Conservation (phyloP, 2,888 invertebrate species). For the Chrysolina haemoptera region DNA sequence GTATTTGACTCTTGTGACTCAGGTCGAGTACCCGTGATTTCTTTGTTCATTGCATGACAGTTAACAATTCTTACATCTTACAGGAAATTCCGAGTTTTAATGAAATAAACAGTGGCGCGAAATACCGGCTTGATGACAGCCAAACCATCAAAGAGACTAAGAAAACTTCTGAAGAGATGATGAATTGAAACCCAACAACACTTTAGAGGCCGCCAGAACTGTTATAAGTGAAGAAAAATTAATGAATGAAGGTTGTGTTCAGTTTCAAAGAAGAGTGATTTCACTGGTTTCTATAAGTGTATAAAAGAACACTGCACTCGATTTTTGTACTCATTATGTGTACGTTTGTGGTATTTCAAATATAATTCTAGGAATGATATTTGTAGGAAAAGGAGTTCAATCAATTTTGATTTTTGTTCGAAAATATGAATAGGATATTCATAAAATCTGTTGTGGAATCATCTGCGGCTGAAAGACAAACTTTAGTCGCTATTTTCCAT, state of each 20-base stretch:
- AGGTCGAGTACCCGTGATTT: background rate
- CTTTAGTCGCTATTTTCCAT: too few species aligned
- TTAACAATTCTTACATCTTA: conserved; percentile 25
- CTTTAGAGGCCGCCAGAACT: conserved; percentile 9
- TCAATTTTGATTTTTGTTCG: too few species aligned
- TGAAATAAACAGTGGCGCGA: conserved; percentile 22
- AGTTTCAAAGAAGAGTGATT: background rate
- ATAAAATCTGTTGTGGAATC: too few species aligned
- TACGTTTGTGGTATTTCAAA: background rate
- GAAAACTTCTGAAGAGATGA: conserved; percentile 30
- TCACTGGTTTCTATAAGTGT: background rate
- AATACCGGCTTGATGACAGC: conserved; percentile 32
- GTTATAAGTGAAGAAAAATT: conserved; percentile 5
- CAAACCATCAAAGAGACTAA: conserved; percentile 29
- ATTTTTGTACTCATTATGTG: background rate
- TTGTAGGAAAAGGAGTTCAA: too few species aligned
- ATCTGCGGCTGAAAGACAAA: too few species aligned
- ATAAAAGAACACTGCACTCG: background rate
- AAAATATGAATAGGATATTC: too few species aligned
- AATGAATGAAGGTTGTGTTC: conserved; percentile 9
- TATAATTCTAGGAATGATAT: too few species aligned
- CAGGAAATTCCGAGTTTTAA: conserved; percentile 33
- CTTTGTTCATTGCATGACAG: conserved; percentile 25
- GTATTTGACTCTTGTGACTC: background rate
- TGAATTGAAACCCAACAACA: conserved; percentile 20